Conservation (phyloP, 1,140 invertebrate species). For the Himalopsyche phryganea region DNA sequence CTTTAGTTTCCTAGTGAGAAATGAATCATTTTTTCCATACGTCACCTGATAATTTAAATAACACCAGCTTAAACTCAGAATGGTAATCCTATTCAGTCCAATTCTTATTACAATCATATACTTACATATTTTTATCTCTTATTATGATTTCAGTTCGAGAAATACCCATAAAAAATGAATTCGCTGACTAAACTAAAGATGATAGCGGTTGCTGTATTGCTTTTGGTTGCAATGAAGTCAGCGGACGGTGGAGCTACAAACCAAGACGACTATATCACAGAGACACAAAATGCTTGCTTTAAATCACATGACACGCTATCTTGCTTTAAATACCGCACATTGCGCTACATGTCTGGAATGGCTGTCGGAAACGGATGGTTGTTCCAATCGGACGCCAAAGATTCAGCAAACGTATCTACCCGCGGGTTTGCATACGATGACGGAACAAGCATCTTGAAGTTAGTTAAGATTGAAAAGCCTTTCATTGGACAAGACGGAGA, state of each 20-base stretch:
- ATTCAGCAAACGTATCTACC: not conserved
- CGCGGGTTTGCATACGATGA: not conserved
- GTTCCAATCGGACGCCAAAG: not conserved
- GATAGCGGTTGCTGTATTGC: too few relatives aligned
- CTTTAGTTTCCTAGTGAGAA: too few relatives aligned
- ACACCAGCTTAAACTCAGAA: too few relatives aligned
- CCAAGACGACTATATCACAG: conserved; percentile 26
- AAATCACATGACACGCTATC: conserved; percentile 21
- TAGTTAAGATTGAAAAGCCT: conserved; percentile 21
- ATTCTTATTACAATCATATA: too few relatives aligned
- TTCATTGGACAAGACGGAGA: not conserved
- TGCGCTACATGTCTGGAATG: conserved; percentile 22
- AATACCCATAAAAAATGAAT: too few relatives aligned
- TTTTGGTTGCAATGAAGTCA: too few relatives aligned
- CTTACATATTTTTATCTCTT: too few relatives aligned
- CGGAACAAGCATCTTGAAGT: conserved; percentile 6
- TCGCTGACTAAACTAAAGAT: too few relatives aligned
- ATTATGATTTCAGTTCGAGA: too few relatives aligned
- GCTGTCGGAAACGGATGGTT: conserved; percentile 8
- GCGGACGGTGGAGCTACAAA: not conserved
- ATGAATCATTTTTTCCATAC: too few relatives aligned
- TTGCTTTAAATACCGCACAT: conserved; percentile 25
- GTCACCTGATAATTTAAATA: too few relatives aligned
- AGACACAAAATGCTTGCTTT: conserved; percentile 20
- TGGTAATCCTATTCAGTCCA: too few relatives aligned